Percentiles rank a stretch among this genome's conserved stretches.
These are phyloP conservation scores for Chelonus insularis DNA, from an alignment of 1,140 invertebrate genomes.

Conservation along the genomic window DNA sequence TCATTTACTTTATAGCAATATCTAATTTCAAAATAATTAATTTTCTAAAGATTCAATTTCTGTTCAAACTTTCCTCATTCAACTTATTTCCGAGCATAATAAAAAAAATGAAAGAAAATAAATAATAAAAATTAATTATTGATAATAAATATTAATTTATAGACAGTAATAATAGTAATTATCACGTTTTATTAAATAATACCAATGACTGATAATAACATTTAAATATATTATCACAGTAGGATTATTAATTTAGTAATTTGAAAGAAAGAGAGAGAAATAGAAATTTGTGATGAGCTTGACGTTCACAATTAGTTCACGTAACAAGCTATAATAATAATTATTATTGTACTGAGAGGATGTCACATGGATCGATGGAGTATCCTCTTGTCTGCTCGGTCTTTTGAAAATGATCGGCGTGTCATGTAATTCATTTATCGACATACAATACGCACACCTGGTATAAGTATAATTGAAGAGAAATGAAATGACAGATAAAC, in stretches of 20 bases:
- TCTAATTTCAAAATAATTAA: too few species aligned
- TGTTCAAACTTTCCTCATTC: too few species aligned
- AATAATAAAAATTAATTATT: too few species aligned
- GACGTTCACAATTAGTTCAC: constrained; percentile 20
- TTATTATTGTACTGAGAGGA: neutral
- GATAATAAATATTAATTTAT: neutral
- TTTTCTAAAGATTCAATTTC: too few species aligned
- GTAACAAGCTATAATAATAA: constrained; percentile 9
- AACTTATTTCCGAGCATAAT: too few species aligned
- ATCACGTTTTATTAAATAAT: too few species aligned
- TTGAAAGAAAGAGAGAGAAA: neutral
- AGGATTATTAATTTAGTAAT: too few species aligned
- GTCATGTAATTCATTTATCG: constrained; percentile 14
- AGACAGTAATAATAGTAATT: neutral
- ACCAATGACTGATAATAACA: too few species aligned
- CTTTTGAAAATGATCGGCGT: constrained; percentile 6
- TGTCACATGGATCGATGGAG: neutral
- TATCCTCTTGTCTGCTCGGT: neutral
- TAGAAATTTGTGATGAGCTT: neutral
- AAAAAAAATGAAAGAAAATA: too few species aligned
- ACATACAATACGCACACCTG: constrained; percentile 8
- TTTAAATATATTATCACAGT: neutral
- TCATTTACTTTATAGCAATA: too few species aligned
- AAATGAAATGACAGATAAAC: constrained; percentile 12
- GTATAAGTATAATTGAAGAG: constrained; percentile 5